phyloP scores from a whole-genome alignment of 2,797 vertebrate species.

The Spinus olivaceus region DNA sequence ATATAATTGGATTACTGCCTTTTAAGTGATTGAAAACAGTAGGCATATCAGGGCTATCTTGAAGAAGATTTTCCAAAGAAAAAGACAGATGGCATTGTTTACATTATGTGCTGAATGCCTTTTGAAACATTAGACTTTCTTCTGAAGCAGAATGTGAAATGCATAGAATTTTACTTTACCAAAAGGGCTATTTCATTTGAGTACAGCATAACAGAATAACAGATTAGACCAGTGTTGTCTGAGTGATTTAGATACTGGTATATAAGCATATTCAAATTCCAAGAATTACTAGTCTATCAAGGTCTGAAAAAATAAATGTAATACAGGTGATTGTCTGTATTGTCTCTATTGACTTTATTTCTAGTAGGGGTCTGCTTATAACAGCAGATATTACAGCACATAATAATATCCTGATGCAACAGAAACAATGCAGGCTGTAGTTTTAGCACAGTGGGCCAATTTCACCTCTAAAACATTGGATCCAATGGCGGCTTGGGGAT shows the following conservation, averaged over 20 bases:
- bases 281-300: neutral
- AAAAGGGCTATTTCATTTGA: neutral
- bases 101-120: conserved; percentile 40
- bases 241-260: neutral
- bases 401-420: conserved; percentile 21
- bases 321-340: neutral
- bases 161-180: conserved; percentile 23
- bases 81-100: conserved; percentile 67
- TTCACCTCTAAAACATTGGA: neutral
- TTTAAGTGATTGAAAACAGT: conserved; percentile 82
- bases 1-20: conserved; percentile 78
- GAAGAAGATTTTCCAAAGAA: conserved; percentile 69
- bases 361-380: neutral
- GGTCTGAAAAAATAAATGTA: neutral
- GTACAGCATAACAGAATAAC: neutral
- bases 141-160: conserved; percentile 47
- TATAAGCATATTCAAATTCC: neutral
- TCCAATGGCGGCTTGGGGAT: neutral
- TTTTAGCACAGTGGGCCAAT: neutral
- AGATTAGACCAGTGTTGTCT: neutral
- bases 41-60: conserved; percentile 70
- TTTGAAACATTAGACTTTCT: conserved; percentile 1
- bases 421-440: conserved; percentile 16
- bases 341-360: neutral
- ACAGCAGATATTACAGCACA: neutral